Evolutionary conservation across 2,113 vertebrate genomes (phyloP), one percentile per base, ranked within the genome.

Genomic region (Hemicordylus capensis): DNA sequence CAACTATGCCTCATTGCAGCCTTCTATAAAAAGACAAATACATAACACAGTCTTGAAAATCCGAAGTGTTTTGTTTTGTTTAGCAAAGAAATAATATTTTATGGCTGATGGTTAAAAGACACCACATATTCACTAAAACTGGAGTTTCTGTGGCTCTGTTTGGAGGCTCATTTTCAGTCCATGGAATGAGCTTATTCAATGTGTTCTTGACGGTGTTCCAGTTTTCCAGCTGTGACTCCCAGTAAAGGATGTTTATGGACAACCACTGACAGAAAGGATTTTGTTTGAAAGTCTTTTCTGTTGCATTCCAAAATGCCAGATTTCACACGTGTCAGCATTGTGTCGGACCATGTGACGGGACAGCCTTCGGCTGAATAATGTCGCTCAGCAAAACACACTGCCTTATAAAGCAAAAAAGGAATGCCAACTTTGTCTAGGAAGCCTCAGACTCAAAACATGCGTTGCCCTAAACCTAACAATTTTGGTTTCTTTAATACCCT

Each of bases 1-100:
- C 92, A 92, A 92, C 93, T 91, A 95, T 95, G 87, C 63, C 80
- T 70, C 75, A 85, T 88, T 93, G 90, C 76, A 88, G 81, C 90
- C 94, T 94, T 87, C 67, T 85, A 80, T 74, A 94, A 94, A 92
- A 92, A 37, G 58, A 78, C 90, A 81, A 87, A 84, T 76, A 64
- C 76, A 64, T 72, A 80, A 54, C 56, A 39, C 28, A 80, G 77
- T 37, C 63, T 86, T 95, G 89, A 90, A 90, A 88, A 31, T 74
- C 9, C n/a, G 74, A 20, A 14, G 39, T 79, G 80, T 89, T 91
- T 90, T 86, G 81, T 79, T 92, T 89, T 80, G n/a, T 46, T 85
- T 87, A 85, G 79, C 78, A 87, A 17, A 88, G 46, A 93, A 94
- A 85, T 79, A 88, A 80, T 75, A 67, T 83, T 92, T 94, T 93